Conservation (phyloP, 2,113 vertebrate species). For the Otocyon megalotis region DNA sequence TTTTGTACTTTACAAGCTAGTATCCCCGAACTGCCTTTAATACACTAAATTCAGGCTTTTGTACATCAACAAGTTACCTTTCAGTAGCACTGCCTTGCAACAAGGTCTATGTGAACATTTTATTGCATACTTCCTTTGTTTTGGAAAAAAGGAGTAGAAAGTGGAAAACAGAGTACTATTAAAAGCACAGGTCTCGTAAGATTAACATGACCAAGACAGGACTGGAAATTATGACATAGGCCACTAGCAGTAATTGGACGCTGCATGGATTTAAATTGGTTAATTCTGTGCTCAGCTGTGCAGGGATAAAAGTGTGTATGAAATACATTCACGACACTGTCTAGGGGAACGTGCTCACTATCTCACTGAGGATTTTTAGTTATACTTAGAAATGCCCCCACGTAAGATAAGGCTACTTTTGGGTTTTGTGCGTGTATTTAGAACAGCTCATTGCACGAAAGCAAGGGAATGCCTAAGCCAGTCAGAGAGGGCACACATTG, state of each 20-base stretch:
- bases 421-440: background rate
- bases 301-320: background rate
- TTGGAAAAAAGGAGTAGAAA: background rate
- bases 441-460: background rate
- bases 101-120: background rate
- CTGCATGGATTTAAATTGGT: background rate
- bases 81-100: background rate
- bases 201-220: background rate
- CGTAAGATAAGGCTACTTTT: background rate
- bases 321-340: background rate
- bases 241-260: background rate
- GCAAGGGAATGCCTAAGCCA: background rate
- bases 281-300: background rate
- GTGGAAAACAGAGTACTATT: conserved; percentile 13
- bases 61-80: background rate
- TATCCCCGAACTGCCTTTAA: background rate
- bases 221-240: conserved; percentile 1
- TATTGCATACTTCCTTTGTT: background rate
- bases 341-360: background rate
- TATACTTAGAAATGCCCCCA: conserved; percentile 7
- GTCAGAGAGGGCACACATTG: background rate
- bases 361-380: background rate
- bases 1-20: background rate
- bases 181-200: background rate
- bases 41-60: background rate